A percentile compares a stretch with the other conserved stretches of the same genome.
Evolutionary conservation across 2,797 vertebrate genomes (phyloP).

Genomic region (Aselliscus stoliczkanus): DNA sequence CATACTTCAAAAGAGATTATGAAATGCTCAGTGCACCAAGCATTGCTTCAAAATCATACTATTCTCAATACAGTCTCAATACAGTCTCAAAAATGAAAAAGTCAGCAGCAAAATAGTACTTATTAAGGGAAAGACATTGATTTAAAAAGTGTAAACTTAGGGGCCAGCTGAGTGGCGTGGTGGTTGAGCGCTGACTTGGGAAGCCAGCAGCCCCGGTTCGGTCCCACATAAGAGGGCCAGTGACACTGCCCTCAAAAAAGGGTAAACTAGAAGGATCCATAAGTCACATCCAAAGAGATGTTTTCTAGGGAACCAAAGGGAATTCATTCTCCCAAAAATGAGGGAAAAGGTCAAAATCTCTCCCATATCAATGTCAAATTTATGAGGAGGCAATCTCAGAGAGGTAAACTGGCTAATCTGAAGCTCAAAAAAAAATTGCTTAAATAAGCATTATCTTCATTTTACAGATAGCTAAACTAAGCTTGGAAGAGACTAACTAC

Average conservation of each 20-base stretch:
- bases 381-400: background rate
- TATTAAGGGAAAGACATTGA: background rate
- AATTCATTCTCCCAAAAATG: background rate
- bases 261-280: background rate
- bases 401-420: background rate
- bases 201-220: too few species aligned
- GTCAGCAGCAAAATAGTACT: background rate
- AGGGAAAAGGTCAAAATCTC: background rate
- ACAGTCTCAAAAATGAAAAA: constrained; percentile 18
- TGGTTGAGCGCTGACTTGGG: too few species aligned
- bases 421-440: background rate
- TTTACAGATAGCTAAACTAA: background rate
- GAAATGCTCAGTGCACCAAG: background rate
- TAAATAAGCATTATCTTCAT: background rate
- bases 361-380: background rate
- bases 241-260: too few species aligned
- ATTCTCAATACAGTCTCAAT: background rate
- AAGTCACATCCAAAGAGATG: background rate
- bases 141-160: background rate
- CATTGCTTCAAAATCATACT: background rate
- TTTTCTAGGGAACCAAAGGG: background rate
- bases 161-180: too few species aligned
- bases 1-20: background rate
- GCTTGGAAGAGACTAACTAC: background rate
- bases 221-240: too few species aligned